phyloP scores from a whole-genome alignment of 1,140 invertebrate genomes.

The Acromyrmex charruanus region DNA sequence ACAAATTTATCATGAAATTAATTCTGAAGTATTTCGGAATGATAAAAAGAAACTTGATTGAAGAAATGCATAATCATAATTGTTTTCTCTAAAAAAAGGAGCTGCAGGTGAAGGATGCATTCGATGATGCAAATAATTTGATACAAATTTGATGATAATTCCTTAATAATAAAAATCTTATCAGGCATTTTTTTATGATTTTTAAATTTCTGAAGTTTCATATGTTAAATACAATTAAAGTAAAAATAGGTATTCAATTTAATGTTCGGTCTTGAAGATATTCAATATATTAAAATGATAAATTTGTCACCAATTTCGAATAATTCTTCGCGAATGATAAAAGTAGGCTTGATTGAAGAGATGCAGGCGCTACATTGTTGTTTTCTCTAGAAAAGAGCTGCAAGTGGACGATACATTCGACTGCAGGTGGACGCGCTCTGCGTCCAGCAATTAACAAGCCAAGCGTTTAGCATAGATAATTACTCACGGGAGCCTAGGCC shows the following conservation, averaged over 20 bases:
- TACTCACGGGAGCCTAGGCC: slow-evolving; percentile 77
- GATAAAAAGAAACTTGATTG: too few relatives aligned
- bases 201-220: not conserved
- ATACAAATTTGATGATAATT: not conserved
- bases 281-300: not conserved
- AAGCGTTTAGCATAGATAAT: slow-evolving; percentile 83
- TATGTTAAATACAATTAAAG: not conserved
- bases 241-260: not conserved
- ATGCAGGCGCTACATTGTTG: not conserved
- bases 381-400: slow-evolving; percentile 9
- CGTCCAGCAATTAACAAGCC: slow-evolving; percentile 74
- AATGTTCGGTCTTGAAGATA: not conserved
- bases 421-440: slow-evolving; percentile 11
- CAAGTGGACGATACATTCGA: slow-evolving; percentile 7
- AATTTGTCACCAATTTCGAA: not conserved
- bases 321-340: not conserved
- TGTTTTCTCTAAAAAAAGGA: not conserved
- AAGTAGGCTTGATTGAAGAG: not conserved
- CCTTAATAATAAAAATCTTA: not conserved
- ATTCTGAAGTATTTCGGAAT: too few relatives aligned
- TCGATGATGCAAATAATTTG: not conserved
- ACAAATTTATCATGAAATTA: too few relatives aligned
- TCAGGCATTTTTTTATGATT: not conserved
- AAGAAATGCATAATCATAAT: too few relatives aligned
- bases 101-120: not conserved